A percentile compares a stretch with the other conserved stretches of the same genome.
Conservation (phyloP, 1,140 invertebrate genomes). For the honey bee (Apis mellifera) region DNA sequence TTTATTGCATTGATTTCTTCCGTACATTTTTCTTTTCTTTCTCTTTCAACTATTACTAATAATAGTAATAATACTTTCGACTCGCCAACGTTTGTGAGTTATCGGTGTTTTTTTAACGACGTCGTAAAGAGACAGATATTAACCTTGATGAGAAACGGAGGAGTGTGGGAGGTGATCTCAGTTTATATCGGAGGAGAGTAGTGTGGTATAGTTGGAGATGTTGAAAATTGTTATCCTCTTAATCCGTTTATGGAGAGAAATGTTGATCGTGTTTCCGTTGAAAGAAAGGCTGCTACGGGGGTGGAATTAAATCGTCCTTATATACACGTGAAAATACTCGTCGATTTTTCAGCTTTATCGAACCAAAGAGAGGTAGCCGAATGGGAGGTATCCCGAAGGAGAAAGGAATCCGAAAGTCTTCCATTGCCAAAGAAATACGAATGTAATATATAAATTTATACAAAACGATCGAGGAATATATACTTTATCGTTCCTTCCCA, state of each 20-base stretch:
- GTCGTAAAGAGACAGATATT: not conserved
- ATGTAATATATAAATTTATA: not conserved
- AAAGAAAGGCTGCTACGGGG: not conserved
- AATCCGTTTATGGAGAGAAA: not conserved
- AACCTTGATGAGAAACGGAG: conserved; percentile 3
- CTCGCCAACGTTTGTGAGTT: not conserved
- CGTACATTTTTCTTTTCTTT: not conserved
- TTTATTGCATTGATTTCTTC: not conserved
- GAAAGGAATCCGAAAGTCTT: conserved; percentile 4
- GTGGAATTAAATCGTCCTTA: no score
- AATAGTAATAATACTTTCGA: no score
- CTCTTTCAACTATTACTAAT: not conserved
- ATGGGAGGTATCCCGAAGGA: not conserved
- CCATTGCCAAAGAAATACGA: conserved; percentile 48
- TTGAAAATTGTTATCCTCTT: not conserved
- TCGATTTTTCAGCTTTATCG: conserved; percentile 62
- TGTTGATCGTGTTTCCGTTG: conserved; percentile 26
- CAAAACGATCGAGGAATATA: not conserved
- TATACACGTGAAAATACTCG: not conserved
- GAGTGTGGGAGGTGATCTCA: not conserved
- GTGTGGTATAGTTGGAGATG: not conserved
- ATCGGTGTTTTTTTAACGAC: not conserved
- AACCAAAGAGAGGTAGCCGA: conserved; percentile 60
- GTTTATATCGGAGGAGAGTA: not conserved
- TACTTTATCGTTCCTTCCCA: no score